Conservation (phyloP, 2,797 vertebrate species). For the Saxicola maurus region DNA sequence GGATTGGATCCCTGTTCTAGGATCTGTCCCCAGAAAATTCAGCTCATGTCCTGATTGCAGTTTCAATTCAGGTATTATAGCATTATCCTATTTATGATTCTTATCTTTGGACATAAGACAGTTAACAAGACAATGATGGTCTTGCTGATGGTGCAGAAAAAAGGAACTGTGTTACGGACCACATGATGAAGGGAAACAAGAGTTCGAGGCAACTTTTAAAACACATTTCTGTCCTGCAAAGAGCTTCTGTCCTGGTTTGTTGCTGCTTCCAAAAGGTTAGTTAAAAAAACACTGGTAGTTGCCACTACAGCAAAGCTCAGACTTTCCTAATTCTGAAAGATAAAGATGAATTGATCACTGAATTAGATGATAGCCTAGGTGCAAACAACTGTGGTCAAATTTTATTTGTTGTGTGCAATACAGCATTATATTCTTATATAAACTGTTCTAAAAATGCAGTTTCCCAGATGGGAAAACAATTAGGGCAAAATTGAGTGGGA, state of each 20-base stretch:
- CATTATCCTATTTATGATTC: not conserved
- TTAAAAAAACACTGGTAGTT: not conserved
- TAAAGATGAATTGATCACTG: not conserved
- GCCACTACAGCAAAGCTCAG: not conserved
- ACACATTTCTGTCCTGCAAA: not conserved
- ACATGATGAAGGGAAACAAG: not conserved
- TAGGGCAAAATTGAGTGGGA: conserved; percentile 26
- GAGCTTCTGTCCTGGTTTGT: not conserved
- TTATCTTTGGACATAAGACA: not conserved
- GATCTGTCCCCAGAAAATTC: not conserved
- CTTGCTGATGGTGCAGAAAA: not conserved
- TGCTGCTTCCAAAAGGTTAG: not conserved
- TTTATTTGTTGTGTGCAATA: conserved; percentile 21
- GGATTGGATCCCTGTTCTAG: not conserved
- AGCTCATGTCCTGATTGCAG: not conserved
- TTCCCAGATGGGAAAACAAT: conserved; percentile 23
- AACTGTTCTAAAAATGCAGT: not conserved
- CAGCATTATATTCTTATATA: not conserved
- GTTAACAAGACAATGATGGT: not conserved
- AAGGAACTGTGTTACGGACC: not conserved
- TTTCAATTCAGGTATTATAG: not conserved
- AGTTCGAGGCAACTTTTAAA: not conserved
- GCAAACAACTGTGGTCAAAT: conserved; percentile 3
- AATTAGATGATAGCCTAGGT: not conserved
- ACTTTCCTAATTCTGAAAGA: not conserved